Evolutionary conservation across 2,113 vertebrate genomes (phyloP), one percentile per base, ranked within the genome.

Genomic region (Triplophysa rosa): DNA sequence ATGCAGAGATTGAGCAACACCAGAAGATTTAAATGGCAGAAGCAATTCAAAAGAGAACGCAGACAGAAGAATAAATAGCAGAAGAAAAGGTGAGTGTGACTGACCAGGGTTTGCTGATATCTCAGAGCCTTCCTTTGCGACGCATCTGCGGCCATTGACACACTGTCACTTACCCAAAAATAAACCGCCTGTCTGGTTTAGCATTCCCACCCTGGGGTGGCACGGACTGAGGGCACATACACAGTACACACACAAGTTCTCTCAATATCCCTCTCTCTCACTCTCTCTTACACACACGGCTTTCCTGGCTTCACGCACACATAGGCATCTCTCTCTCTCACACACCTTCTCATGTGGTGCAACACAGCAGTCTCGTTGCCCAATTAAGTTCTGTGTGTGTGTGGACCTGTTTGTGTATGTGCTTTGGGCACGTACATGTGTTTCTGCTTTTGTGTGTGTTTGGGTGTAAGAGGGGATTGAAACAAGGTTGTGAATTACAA

Each of bases 41-140:
- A 21, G 29, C 58, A 11, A 49, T 76, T 49, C 56, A 84, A 8
- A 6, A 2, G 61, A 63, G 70, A 47, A 40, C 59, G 10, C 47
- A 80, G 21, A 63, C 37, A 42, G 65, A 37, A 68, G 37, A 45
- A 66, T 19, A 78, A 2, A 47, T 21, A 29, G 45, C 67, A 26
- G 67, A 56, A 80, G 33, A 71, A 33, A 79, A 16, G 72, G 67
- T 76, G 80, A 63, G 26, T 42, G 78, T 81, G 80, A 91, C 90
- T 89, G 86, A 96, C 95, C 95, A 95, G 90, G 82, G 95, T 95
- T 80, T 95, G 93, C 78, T 95, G 94, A 89, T 95, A 96, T 78
- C 86, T 92, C 77, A 95, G 92, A 2, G 93, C 90, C 90, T 92
- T 95, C 78, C 93, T 92, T 82, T 93, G 92, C 91, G 91, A 93